Percentiles rank a stretch among this genome's conserved stretches.
phyloP scores from a whole-genome alignment of 2,797 vertebrate genomes.

The Phataginus tetradactyla region DNA sequence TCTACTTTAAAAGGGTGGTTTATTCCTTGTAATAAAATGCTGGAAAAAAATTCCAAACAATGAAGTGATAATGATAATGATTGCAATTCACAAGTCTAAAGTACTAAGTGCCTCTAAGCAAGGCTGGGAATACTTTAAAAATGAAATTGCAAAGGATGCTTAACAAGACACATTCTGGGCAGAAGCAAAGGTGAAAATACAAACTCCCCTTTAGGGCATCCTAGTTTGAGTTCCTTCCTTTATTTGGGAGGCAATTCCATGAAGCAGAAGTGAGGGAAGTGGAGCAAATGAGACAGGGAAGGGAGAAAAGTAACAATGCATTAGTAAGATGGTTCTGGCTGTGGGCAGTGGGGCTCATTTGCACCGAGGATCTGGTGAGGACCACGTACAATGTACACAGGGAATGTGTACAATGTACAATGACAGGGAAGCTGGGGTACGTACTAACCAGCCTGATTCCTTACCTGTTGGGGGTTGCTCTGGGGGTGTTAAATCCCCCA shows the following conservation, averaged over 20 bases:
- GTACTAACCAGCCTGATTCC: no score
- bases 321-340: background rate
- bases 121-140: background rate
- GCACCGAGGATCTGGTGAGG: background rate
- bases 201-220: background rate
- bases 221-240: background rate
- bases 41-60: background rate
- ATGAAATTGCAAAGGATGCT: background rate
- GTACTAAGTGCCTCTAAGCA: background rate
- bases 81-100: background rate
- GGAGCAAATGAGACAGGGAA: background rate
- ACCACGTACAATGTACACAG: background rate
- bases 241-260: background rate
- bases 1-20: background rate
- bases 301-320: background rate
- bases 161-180: background rate
- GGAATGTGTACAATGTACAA: no score
- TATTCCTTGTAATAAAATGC: conserved; percentile 1
- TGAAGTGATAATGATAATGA: background rate
- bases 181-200: conserved; percentile 3
- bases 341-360: background rate
- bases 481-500: background rate
- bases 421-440: background rate
- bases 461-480: background rate
- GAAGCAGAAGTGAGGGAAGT: background rate